Evolutionary conservation across 2,113 vertebrate species (phyloP).

Genomic region (Tetraodon nigroviridis): DNA sequence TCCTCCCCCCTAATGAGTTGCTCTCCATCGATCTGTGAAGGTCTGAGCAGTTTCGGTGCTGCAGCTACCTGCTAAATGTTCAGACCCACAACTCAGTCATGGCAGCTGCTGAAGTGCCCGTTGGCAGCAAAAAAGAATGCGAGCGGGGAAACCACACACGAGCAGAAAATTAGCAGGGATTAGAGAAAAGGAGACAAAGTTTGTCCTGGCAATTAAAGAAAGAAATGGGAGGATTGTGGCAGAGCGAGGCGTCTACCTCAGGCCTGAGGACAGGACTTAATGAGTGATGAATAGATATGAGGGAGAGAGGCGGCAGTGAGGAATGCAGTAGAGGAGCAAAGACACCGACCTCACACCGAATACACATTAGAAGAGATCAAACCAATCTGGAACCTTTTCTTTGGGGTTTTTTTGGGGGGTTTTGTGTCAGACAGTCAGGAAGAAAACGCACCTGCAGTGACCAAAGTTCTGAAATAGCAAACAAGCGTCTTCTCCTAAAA

Average conservation of each 20-base stretch:
- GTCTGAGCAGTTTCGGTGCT: constrained; percentile 41
- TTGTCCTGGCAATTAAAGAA: constrained; percentile 38
- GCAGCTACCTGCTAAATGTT: constrained; percentile 42
- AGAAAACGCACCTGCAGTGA: constrained; percentile 23
- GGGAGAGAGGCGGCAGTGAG: constrained; percentile 1
- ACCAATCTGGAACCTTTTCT: not conserved
- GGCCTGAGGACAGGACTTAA: constrained; percentile 59
- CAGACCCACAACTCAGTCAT: constrained; percentile 11
- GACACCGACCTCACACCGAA: not conserved
- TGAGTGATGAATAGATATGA: constrained; percentile 55
- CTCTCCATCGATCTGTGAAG: constrained; percentile 61
- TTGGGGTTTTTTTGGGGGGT: too few species aligned
- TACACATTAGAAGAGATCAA: constrained; percentile 7
- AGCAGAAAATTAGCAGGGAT: not conserved
- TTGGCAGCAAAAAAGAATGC: constrained; percentile 20
- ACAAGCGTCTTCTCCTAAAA: constrained; percentile 38
- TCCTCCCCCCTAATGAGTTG: constrained; percentile 47
- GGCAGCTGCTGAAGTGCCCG: constrained; percentile 40
- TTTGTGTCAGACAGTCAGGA: constrained; percentile 1
- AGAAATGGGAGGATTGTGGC: not conserved
- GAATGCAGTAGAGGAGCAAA: not conserved
- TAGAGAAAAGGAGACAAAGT: constrained; percentile 11
- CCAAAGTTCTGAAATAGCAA: constrained; percentile 11
- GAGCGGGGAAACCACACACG: constrained; percentile 1
- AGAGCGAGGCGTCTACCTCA: constrained; percentile 22